These are phyloP conservation scores for Latrodectus elegans DNA, from an alignment of 2,888 invertebrate genomes.

Conservation along the genomic window DNA sequence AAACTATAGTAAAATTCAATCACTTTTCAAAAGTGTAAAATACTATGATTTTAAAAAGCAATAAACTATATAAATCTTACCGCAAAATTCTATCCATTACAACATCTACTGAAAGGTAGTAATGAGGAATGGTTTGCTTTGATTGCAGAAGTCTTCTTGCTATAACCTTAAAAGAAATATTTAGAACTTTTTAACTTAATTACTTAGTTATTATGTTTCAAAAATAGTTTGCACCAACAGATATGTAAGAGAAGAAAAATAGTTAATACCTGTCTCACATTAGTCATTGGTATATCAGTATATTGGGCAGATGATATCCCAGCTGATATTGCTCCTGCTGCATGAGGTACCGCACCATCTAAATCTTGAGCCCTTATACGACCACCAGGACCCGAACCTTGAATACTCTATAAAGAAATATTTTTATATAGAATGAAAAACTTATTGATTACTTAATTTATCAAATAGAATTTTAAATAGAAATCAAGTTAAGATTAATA, in stretches of 20 bases:
- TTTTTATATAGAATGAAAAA: neutral
- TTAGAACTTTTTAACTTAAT: neutral
- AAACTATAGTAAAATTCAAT: neutral
- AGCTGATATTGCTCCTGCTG: slow-evolving; percentile 74
- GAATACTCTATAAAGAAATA: slow-evolving; percentile 72
- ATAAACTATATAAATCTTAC: slow-evolving; percentile 72
- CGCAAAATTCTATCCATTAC: slow-evolving; percentile 85
- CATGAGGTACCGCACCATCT: slow-evolving; percentile 76
- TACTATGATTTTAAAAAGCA: neutral
- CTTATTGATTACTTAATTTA: no score
- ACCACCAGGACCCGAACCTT: slow-evolving; percentile 87
- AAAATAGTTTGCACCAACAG: neutral
- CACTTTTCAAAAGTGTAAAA: neutral
- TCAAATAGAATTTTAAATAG: no score
- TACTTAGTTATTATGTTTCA: neutral
- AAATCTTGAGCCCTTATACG: slow-evolving; percentile 89
- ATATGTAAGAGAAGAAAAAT: no score
- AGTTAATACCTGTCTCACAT: slow-evolving; percentile 78
- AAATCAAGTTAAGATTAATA: no score
- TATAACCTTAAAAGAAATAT: slow-evolving; percentile 74
- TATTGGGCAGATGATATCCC: slow-evolving; percentile 75
- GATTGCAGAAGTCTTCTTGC: slow-evolving; percentile 91
- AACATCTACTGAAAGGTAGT: slow-evolving; percentile 91
- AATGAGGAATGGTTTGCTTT: slow-evolving; percentile 96
- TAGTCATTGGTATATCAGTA: slow-evolving; percentile 85